Conservation (phyloP, 2,797 vertebrate species). For the Sebastes vulpes region DNA sequence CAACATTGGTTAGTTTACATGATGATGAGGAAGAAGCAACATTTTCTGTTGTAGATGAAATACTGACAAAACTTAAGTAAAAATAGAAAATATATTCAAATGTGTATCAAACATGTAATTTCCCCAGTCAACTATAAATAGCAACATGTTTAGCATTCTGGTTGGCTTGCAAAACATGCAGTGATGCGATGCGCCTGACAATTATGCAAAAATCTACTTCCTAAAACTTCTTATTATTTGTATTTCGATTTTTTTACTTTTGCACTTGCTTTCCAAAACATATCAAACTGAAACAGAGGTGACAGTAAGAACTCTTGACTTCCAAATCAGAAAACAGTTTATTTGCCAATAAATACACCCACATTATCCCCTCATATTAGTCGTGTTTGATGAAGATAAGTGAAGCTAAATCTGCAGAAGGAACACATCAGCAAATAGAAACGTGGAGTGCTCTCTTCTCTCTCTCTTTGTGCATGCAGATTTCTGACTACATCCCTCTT, state of each 20-base stretch:
- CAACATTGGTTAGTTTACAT: neutral
- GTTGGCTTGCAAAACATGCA: neutral
- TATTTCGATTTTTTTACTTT: neutral
- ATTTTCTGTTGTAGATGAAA: neutral
- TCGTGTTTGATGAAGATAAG: neutral
- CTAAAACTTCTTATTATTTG: neutral
- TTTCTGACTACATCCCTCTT: neutral
- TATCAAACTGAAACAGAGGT: neutral
- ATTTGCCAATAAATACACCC: neutral
- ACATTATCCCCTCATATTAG: neutral
- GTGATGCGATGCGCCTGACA: neutral
- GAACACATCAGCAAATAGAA: neutral
- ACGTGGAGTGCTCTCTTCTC: neutral
- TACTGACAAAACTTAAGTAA: neutral
- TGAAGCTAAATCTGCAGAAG: neutral
- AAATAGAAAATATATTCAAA: constrained; percentile 8
- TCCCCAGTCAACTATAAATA: constrained; percentile 6
- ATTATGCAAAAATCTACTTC: neutral
- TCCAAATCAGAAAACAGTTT: neutral
- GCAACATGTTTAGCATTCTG: neutral
- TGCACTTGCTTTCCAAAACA: neutral
- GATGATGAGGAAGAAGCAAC: neutral
- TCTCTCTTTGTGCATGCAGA: neutral
- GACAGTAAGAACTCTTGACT: neutral
- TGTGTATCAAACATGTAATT: neutral